Conservation (phyloP, 1,140 invertebrate species). For the Cotesia typhae region DNA sequence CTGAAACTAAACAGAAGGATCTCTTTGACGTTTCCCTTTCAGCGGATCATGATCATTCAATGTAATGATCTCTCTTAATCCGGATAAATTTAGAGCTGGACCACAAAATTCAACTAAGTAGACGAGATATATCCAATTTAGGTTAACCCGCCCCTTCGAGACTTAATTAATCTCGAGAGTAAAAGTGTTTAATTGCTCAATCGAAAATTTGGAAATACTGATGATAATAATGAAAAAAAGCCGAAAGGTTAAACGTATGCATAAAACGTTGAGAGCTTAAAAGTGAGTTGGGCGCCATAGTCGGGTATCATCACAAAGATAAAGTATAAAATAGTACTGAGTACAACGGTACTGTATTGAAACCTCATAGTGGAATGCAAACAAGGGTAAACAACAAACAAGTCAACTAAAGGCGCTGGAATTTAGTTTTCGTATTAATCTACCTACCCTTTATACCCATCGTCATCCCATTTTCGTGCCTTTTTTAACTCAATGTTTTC, state of each 20-base stretch:
- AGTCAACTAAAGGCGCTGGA: not conserved
- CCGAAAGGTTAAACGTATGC: conserved; percentile 23
- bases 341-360: conserved; percentile 20
- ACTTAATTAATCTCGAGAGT: no score
- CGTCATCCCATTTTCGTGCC: not conserved
- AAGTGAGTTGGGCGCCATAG: conserved; percentile 7
- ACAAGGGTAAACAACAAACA: conserved; percentile 34
- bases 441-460: conserved; percentile 3
- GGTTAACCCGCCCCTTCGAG: no score
- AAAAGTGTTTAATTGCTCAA: no score
- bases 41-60: no score
- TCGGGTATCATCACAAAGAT: conserved; percentile 33
- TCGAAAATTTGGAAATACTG: no score
- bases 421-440: conserved; percentile 24
- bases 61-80: no score
- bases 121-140: no score
- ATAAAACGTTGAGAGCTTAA: conserved; percentile 5
- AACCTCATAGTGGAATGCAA: conserved; percentile 35
- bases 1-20: no score
- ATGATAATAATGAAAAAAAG: not conserved
- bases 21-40: no score
- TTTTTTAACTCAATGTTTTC: not conserved
- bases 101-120: no score
- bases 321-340: conserved; percentile 29
- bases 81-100: no score